Conservation (phyloP, 1,140 invertebrate genomes). For the Hypsibius dujardini region DNA sequence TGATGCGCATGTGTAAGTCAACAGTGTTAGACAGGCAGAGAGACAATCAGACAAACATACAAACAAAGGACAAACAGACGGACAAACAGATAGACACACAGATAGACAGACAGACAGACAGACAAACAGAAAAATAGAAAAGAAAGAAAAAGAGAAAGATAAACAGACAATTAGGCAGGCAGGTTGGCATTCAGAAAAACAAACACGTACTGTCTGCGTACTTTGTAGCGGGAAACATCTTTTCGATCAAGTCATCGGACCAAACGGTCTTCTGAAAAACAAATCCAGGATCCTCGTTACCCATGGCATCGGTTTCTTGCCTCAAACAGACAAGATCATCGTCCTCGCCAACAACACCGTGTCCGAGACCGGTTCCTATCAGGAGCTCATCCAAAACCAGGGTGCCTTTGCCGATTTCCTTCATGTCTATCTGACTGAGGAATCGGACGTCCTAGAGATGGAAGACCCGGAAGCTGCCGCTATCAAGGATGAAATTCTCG, state of each 20-base stretch:
- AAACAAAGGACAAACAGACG: too few relatives aligned
- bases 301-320: conserved; percentile 69
- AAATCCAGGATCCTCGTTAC: conserved; percentile 69
- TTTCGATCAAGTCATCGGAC: conserved; percentile 72
- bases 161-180: too few relatives aligned
- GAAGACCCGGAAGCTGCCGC: conserved; percentile 28
- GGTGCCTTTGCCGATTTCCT: conserved; percentile 34
- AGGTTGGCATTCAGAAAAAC: too few relatives aligned
- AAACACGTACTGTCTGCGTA: too few relatives aligned
- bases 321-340: conserved; percentile 66
- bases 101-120: too few relatives aligned
- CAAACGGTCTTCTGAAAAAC: conserved; percentile 52
- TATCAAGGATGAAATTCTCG: conserved; percentile 6
- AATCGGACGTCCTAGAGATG: background rate
- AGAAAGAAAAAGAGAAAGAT: too few relatives aligned
- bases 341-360: conserved; percentile 64
- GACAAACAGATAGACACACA: too few relatives aligned
- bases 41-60: too few relatives aligned
- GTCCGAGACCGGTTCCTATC: conserved; percentile 63
- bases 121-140: too few relatives aligned
- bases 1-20: conserved; percentile 60
- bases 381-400: conserved; percentile 44
- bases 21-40: too few relatives aligned
- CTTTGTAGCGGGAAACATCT: conserved; percentile 61
- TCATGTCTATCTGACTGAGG: conserved; percentile 25